phyloP scores from a whole-genome alignment of 2,888 invertebrate species.

The Mantis religiosa region DNA sequence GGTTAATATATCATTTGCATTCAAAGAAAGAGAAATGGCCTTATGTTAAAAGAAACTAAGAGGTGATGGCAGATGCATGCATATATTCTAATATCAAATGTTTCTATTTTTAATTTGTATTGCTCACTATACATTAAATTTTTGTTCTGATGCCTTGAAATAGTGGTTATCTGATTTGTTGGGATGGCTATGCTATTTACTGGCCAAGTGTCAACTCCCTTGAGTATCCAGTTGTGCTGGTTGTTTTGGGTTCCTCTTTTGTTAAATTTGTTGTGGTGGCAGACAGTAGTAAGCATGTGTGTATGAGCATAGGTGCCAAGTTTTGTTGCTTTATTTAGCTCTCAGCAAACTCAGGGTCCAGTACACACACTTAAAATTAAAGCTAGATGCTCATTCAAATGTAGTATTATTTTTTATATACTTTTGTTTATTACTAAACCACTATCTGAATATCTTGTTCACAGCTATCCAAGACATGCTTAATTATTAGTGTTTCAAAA shows the following conservation, averaged over 20 bases:
- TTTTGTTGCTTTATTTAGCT: slow-evolving; percentile 18
- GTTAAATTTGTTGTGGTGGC: slow-evolving; percentile 6
- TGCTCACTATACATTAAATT: not conserved
- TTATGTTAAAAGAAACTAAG: not conserved
- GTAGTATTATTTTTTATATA: not conserved
- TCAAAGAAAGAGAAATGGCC: not conserved
- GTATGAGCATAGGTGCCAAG: slow-evolving; percentile 7
- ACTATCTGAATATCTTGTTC: too few species aligned
- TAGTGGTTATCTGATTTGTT: not conserved
- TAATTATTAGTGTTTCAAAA: not conserved
- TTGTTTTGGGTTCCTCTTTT: slow-evolving; percentile 15
- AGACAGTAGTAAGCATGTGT: slow-evolving; percentile 7
- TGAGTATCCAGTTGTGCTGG: slow-evolving; percentile 4
- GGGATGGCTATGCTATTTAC: not conserved
- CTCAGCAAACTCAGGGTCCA: slow-evolving; percentile 7
- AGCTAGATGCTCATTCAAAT: not conserved
- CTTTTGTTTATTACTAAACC: not conserved
- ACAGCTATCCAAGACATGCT: not conserved
- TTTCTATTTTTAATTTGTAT: not conserved
- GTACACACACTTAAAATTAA: not conserved
- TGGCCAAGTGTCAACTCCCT: not conserved
- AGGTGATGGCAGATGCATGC: not conserved
- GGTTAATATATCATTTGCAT: not conserved
- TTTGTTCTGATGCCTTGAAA: not conserved
- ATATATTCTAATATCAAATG: not conserved